phyloP scores from a whole-genome alignment of 2,797 vertebrate species.

The Crocidura indochinensis region DNA sequence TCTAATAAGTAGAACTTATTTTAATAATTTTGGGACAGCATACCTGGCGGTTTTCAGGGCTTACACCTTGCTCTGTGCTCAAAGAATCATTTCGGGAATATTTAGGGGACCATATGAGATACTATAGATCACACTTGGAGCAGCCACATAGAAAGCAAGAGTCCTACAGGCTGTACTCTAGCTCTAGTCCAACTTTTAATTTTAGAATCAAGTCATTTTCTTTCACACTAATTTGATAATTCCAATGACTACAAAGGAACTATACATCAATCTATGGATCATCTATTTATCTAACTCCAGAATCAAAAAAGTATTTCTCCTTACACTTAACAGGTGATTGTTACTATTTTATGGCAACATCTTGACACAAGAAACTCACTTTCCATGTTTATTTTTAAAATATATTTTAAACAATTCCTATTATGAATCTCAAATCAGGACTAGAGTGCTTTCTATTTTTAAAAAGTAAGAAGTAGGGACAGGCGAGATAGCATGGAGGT shows the following conservation, averaged over 20 bases:
- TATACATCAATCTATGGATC: background rate
- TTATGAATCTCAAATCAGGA: background rate
- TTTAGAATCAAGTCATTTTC: background rate
- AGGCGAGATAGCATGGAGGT: no score
- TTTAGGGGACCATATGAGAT: no score
- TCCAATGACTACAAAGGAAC: slow-evolving; percentile 15
- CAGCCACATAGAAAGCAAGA: no score
- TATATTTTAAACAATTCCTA: slow-evolving; percentile 51
- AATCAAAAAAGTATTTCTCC: slow-evolving; percentile 32
- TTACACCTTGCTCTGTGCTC: no score
- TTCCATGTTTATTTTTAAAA: slow-evolving; percentile 55
- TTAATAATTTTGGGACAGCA: no score
- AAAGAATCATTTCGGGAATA: no score
- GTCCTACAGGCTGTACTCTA: no score
- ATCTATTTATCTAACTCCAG: background rate
- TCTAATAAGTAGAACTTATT: background rate
- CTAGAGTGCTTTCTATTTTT: slow-evolving; percentile 7
- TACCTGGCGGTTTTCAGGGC: no score
- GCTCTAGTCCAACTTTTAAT: no score
- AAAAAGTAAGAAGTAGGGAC: slow-evolving; percentile 31
- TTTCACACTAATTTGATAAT: slow-evolving; percentile 30
- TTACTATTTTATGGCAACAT: slow-evolving; percentile 43
- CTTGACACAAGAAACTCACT: slow-evolving; percentile 14
- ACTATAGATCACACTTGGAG: no score
- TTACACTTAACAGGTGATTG: background rate